Evolutionary conservation across 1,140 invertebrate genomes (phyloP), one percentile per base, ranked within the genome.

Genomic region (Musca vetustissima): DNA sequence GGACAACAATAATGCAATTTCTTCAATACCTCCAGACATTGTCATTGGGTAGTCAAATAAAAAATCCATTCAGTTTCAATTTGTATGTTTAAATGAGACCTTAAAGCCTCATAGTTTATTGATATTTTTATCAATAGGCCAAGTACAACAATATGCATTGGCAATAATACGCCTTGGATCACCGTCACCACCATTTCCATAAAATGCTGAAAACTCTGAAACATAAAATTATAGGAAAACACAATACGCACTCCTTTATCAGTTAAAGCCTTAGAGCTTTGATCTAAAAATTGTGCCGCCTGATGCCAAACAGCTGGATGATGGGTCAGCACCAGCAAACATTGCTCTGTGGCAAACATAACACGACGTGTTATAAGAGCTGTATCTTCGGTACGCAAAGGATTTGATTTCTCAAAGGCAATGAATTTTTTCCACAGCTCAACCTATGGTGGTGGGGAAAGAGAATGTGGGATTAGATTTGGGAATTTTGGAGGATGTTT

Each of bases 371-470:
- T 97, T 2, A 99, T 91, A 1, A 97, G 78, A 0, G 94, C 91
- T 0, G 95, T 94, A 78, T 99, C 98, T 83, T 99, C 98, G 0
- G 94, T 96, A 57, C 96, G 87, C 13, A 99, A 84, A 0, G 98
- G 98, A 86, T 99, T 99, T 24, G 90, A 91, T 72, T 97, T 94
- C 83, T 99, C 98, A 93, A 97, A 99, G 3, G 89, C 85, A 70
- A 99, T 98, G 78, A 98, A 99, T 77, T 98, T 98, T 83, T 98
- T 98, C 98, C 98, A 99, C n/a, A 98, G 80, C 76, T 98, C 96
- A 61, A 98, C 94, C 93, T 97, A 59, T 19, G n/a, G 2, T 1
- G 0, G 52, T 19, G n/a, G 2, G 4, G 0, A 61, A 25, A 50
- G 7, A 50, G 50, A 21, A 19, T 48, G 6, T 43, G 36, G 13